Conservation (phyloP, 1,140 invertebrate genomes). For the Notospermus geniculatus region DNA sequence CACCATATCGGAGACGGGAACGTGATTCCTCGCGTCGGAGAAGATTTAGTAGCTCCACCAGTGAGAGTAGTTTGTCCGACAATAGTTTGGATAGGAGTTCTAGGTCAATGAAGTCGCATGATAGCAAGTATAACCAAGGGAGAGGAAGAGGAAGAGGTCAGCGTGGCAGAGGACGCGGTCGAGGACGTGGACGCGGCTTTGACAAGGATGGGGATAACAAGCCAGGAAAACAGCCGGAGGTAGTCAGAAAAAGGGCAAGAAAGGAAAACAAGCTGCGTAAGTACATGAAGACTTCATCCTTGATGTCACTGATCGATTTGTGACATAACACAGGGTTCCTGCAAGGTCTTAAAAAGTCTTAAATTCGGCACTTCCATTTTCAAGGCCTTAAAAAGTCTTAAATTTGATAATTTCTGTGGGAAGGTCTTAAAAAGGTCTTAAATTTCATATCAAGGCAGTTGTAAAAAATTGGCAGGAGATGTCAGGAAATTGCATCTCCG, state of each 20-base stretch:
- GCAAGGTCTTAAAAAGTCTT: too few relatives aligned
- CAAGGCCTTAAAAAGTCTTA: too few relatives aligned
- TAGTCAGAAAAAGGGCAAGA: conserved; percentile 19
- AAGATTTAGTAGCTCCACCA: conserved; percentile 13
- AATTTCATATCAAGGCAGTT: too few relatives aligned
- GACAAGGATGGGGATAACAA: conserved; percentile 22
- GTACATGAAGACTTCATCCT: too few relatives aligned
- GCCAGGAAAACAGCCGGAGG: conserved; percentile 11
- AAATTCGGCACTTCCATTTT: too few relatives aligned
- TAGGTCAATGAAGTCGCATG: not conserved
- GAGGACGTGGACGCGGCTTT: conserved; percentile 6
- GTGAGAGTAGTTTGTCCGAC: not conserved
- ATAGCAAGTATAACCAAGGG: conserved; percentile 18
- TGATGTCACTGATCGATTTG: too few relatives aligned
- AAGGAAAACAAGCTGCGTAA: conserved; percentile 9
- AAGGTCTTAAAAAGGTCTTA: too few relatives aligned
- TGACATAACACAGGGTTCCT: too few relatives aligned
- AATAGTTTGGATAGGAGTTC: conserved; percentile 17
- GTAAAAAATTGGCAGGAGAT: too few relatives aligned
- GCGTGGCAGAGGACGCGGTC: conserved; percentile 24
- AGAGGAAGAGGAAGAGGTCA: conserved; percentile 24
- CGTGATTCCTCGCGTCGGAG: not conserved
- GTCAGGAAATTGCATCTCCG: too few relatives aligned
- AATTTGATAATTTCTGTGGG: too few relatives aligned
- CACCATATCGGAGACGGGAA: conserved; percentile 51